Conservation (phyloP, 1,140 invertebrate genomes). For the Hylaeus volcanicus region DNA sequence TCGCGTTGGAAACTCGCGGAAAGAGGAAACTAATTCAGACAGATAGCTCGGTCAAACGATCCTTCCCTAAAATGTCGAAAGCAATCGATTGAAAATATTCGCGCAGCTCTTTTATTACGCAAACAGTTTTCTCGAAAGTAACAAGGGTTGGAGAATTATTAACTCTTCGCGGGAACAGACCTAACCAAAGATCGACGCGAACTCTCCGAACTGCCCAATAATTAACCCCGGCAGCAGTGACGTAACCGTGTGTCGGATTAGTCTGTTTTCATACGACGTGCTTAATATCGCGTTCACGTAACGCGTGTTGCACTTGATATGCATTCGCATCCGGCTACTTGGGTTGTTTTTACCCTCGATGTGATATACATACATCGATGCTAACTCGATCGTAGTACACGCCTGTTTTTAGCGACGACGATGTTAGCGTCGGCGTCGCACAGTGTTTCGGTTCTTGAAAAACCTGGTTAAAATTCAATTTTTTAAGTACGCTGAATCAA, state of each 20-base stretch:
- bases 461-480: too few species aligned
- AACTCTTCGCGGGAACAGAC: not conserved
- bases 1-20: conserved; percentile 50
- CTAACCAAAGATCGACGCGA: too few species aligned
- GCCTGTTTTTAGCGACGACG: conserved; percentile 22
- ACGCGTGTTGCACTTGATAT: conserved; percentile 35
- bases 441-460: too few species aligned
- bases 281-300: conserved; percentile 41
- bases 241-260: not conserved
- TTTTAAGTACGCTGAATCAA: too few species aligned
- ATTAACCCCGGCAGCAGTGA: conserved; percentile 11
- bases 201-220: not conserved
- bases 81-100: conserved; percentile 53
- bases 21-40: conserved; percentile 60
- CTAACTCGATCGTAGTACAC: conserved; percentile 16
- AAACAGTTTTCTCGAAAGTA: not conserved
- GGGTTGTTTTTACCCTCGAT: conserved; percentile 17
- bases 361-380: conserved; percentile 38
- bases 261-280: conserved; percentile 2
- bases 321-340: conserved; percentile 35
- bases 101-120: not conserved
- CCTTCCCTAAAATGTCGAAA: conserved; percentile 47
- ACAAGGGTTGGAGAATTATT: conserved; percentile 4
- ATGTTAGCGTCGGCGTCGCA: too few species aligned
- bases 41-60: conserved; percentile 56